Conservation (phyloP, 2,797 vertebrate species). For the Nothura maculosa region DNA sequence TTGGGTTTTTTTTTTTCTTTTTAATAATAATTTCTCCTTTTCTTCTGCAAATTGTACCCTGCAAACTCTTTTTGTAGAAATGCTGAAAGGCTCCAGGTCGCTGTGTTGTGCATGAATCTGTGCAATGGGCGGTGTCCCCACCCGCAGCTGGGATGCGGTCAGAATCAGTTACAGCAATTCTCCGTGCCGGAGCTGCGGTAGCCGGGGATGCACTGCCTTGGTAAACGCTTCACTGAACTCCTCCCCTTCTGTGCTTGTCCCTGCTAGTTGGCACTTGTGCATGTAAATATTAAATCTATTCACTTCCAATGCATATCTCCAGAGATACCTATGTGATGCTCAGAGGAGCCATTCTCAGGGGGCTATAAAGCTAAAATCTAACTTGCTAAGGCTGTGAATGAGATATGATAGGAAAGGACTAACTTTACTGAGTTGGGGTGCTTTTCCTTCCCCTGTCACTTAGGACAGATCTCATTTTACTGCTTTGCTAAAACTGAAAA, state of each 20-base stretch:
- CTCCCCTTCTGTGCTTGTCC: background rate
- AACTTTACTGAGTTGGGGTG: too few species aligned
- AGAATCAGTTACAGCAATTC: background rate
- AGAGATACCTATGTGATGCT: background rate
- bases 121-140: background rate
- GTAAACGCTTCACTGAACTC: background rate
- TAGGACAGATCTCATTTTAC: background rate
- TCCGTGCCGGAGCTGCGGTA: background rate
- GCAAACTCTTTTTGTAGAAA: background rate
- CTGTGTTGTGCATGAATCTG: background rate
- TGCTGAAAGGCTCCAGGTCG: background rate
- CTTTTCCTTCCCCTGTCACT: background rate
- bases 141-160: background rate
- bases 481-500: background rate
- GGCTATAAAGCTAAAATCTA: background rate
- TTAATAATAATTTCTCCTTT: background rate
- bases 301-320: accelerated
- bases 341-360: background rate
- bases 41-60: background rate
- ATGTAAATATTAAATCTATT: background rate
- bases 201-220: background rate
- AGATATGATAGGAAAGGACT: background rate
- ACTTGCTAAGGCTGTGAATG: background rate
- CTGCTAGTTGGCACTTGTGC: background rate
- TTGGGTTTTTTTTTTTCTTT: background rate